Base-by-base conservation (phyloP, 2,888 invertebrate species). In the Synergus gifuensis region DNA sequence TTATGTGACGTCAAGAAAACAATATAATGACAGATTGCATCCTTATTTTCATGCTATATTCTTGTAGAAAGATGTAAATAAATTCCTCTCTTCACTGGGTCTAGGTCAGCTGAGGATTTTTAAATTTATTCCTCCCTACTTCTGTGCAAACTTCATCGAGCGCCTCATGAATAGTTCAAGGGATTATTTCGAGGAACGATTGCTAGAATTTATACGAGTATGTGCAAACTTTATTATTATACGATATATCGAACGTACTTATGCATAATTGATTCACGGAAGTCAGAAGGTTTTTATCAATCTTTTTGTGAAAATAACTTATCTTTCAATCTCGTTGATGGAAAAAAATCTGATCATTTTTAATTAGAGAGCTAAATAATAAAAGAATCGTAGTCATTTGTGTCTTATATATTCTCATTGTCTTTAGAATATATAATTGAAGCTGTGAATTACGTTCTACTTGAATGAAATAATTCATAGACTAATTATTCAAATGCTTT, bases 21-120 rank as follows among this genome's bases (percentile, higher is more conserved):
- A 69, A 69, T 69, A 67, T 44, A 69, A 69, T 69, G 69, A 49
- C 22, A 28, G 46, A 69, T 49, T 69, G 46, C 18, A 28, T 49
- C 69, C 69, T n/a, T 18, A 22, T 66, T 5, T 36, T 69, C 16
- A 69, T 42, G 2, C 9, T 67, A 8, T 18, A 18, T 69, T 46
- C 36, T n/a, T 60, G 9, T 18, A 11, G 4, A 5, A 1, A 14
- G 22, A 62, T 14, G 7, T 5, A 62, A 22, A 62, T 28, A 62
- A 18, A 28, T 62, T 28, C 14, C 3, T 62, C 12, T 62, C 14
- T 28, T 28, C 7, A 66, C 42, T 69, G 28, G 69, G 69, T 54
- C 69, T 69, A 49, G 69, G 69, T 36, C 28, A 28, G 16, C 16
- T 36, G 16, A 54, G 4, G 69, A 54, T 16, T 49, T 54, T 36